Evolutionary conservation across 2,113 vertebrate genomes (phyloP).

Genomic region (Athene noctua): DNA sequence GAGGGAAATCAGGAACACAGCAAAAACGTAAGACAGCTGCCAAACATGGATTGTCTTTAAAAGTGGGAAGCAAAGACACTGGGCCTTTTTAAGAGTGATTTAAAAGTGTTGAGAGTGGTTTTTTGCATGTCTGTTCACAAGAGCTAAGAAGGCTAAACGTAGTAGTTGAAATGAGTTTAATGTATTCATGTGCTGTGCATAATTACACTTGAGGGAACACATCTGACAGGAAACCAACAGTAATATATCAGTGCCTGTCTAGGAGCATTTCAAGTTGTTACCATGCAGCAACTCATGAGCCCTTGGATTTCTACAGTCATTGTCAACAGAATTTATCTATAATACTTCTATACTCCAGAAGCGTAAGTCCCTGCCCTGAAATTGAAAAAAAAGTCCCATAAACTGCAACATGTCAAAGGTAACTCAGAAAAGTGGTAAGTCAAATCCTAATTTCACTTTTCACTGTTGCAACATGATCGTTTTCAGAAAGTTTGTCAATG

Average conservation of each 20-base stretch:
- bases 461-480: neutral
- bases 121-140: neutral
- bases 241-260: slow-evolving; percentile 4
- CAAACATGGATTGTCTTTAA: slow-evolving; percentile 47
- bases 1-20: neutral
- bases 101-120: neutral
- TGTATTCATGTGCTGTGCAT: neutral
- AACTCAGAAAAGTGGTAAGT: neutral
- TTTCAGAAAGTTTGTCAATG: neutral
- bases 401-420: neutral
- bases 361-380: neutral
- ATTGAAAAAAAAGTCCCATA: neutral
- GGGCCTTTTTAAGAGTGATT: neutral
- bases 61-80: slow-evolving; percentile 1
- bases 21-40: slow-evolving; percentile 20
- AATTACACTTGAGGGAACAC: neutral
- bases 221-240: slow-evolving; percentile 40
- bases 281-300: neutral
- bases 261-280: neutral
- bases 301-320: neutral
- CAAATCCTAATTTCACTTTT: neutral
- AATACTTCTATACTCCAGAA: neutral
- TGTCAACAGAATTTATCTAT: neutral
- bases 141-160: neutral
- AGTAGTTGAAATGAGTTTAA: neutral